A percentile compares a stretch with the other conserved stretches of the same genome.
Evolutionary conservation across 2,888 invertebrate genomes (phyloP).

Genomic region (Drosophila glabriapex): DNA sequence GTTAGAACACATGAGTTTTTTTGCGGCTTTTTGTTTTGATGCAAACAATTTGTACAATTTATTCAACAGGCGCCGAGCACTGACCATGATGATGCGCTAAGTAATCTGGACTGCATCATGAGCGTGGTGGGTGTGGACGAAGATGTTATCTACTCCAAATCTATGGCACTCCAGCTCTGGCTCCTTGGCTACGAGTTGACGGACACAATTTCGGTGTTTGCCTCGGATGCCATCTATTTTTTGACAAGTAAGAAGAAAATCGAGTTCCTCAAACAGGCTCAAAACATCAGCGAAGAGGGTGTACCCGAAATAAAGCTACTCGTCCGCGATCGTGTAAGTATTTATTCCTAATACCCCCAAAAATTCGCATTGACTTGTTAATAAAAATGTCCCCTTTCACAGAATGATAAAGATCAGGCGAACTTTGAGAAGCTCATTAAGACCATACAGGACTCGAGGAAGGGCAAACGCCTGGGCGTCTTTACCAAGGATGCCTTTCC

Average conservation of each 20-base stretch:
- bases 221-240: constrained; percentile 94
- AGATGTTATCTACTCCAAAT: constrained; percentile 98
- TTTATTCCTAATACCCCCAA: background rate
- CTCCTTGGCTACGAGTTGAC: constrained; percentile 98
- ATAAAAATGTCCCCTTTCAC: background rate
- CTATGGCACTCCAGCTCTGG: constrained; percentile 98
- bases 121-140: constrained; percentile 97
- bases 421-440: constrained; percentile 93
- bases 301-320: constrained; percentile 94
- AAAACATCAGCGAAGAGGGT: constrained; percentile 93
- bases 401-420: constrained; percentile 96
- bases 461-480: constrained; percentile 94
- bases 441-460: constrained; percentile 94
- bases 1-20: constrained; percentile 49
- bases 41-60: constrained; percentile 5
- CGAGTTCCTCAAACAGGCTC: constrained; percentile 96
- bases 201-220: constrained; percentile 97
- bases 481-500: constrained; percentile 97
- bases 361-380: background rate
- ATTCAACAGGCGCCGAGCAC: constrained; percentile 86
- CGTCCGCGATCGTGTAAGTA: constrained; percentile 93
- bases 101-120: constrained; percentile 95
- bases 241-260: constrained; percentile 99
- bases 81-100: constrained; percentile 90
- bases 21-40: constrained; percentile 30